Conservation (phyloP, 1,140 invertebrate species). For the Aphelenchoides besseyi region DNA sequence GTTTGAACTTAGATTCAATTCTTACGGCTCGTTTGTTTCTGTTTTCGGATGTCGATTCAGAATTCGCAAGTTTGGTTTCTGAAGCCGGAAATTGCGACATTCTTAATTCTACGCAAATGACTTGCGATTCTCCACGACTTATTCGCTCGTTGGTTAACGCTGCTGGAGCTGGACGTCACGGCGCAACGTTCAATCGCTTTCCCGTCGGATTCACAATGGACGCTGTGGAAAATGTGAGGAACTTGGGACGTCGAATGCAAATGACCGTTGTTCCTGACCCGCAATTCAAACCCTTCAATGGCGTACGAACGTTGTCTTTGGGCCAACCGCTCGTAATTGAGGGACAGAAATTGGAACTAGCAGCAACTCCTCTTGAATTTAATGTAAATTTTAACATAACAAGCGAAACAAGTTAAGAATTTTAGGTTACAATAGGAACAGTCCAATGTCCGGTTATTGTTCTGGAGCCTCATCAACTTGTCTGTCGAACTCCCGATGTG, state of each 20-base stretch:
- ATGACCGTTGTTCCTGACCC: constrained; percentile 88
- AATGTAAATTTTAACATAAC: constrained; percentile 25
- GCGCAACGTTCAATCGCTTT: constrained; percentile 38
- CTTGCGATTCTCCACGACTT: constrained; percentile 84
- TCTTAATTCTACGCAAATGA: constrained; percentile 83
- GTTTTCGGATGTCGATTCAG: constrained; percentile 33
- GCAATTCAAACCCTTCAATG: constrained; percentile 79
- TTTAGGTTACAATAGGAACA: constrained; percentile 85
- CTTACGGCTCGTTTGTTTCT: constrained; percentile 47
- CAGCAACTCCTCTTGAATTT: constrained; percentile 52
- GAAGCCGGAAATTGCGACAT: constrained; percentile 71
- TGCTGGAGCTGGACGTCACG: not conserved
- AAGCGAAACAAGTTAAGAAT: constrained; percentile 67
- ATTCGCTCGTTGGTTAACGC: constrained; percentile 62
- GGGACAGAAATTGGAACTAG: constrained; percentile 63
- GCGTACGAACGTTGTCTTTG: constrained; percentile 73
- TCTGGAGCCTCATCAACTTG: constrained; percentile 67
- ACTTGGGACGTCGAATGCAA: constrained; percentile 77
- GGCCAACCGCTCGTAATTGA: constrained; percentile 92
- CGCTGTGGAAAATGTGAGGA: constrained; percentile 79
- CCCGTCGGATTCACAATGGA: constrained; percentile 84
- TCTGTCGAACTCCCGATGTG: constrained; percentile 67
- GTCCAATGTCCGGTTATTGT: constrained; percentile 88
- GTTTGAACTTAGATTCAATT: constrained; percentile 52
- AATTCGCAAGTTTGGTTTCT: constrained; percentile 47